phyloP scores from a whole-genome alignment of 2,888 invertebrate species.

The Laspeyria flexula region DNA sequence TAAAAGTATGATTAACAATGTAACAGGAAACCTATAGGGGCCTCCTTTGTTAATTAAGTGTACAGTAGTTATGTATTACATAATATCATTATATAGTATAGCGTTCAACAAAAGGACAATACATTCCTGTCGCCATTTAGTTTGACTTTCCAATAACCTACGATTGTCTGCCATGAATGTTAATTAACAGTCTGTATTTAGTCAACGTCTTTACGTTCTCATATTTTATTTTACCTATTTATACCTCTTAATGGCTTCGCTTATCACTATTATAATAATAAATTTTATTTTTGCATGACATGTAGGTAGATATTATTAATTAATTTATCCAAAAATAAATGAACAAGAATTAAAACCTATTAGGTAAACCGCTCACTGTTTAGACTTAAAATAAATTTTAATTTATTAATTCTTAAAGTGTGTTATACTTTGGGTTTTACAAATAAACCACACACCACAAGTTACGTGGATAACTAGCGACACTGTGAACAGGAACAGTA shows the following conservation, averaged over 20 bases:
- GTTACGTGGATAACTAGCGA: too few relatives aligned
- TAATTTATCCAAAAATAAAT: too few relatives aligned
- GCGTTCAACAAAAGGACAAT: slow-evolving; percentile 12
- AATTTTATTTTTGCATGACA: not conserved
- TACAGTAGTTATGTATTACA: not conserved
- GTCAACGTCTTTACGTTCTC: slow-evolving; percentile 10
- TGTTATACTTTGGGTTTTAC: too few relatives aligned
- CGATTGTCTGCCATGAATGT: slow-evolving; percentile 28
- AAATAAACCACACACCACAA: too few relatives aligned
- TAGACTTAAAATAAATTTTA: too few relatives aligned
- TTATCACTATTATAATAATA: not conserved
- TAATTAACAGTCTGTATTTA: slow-evolving; percentile 31
- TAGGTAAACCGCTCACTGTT: too few relatives aligned
- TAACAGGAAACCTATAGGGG: not conserved
- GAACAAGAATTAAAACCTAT: too few relatives aligned
- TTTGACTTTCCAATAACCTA: slow-evolving; percentile 46
- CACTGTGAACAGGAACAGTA: too few relatives aligned
- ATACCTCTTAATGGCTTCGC: not conserved
- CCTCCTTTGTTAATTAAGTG: not conserved
- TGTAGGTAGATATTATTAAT: too few relatives aligned
- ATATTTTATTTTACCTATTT: slow-evolving; percentile 15
- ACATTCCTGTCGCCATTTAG: slow-evolving; percentile 14
- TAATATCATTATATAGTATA: slow-evolving; percentile 2
- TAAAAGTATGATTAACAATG: not conserved
- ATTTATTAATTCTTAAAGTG: too few relatives aligned